Conservation (phyloP, 2,113 vertebrate species). For the Brevimyrus niger region DNA sequence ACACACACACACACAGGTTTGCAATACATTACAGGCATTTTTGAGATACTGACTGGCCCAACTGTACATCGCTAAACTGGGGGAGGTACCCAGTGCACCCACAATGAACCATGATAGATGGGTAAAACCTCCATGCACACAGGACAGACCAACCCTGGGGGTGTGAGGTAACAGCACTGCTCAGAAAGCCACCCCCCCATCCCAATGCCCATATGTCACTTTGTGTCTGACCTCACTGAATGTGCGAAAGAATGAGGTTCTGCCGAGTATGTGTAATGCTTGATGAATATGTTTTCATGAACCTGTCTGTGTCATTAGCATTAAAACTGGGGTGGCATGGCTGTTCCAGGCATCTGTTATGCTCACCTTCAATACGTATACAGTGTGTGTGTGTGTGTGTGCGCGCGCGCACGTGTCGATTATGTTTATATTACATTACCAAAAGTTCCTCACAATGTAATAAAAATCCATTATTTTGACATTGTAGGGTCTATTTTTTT, state of each 20-base stretch:
- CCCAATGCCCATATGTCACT: background rate
- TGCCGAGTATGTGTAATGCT: background rate
- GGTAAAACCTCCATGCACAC: background rate
- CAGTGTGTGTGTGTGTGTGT: too few relatives aligned
- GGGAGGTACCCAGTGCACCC: background rate
- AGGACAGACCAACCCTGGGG: background rate
- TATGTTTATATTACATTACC: too few relatives aligned
- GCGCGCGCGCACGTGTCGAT: too few relatives aligned
- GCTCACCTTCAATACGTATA: background rate
- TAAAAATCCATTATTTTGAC: too few relatives aligned
- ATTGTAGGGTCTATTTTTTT: too few relatives aligned
- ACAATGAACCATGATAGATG: background rate
- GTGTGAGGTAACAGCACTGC: background rate
- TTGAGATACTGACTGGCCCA: background rate
- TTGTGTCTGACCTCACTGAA: background rate
- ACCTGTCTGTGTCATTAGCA: background rate
- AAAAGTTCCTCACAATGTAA: too few relatives aligned
- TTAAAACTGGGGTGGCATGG: background rate
- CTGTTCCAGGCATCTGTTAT: background rate
- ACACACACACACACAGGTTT: background rate
- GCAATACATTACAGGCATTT: background rate
- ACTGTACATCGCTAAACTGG: background rate
- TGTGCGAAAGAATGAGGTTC: background rate
- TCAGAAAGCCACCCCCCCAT: background rate
- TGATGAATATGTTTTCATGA: background rate